A percentile compares a stretch with the other conserved stretches of the same genome.
phyloP scores from a whole-genome alignment of 2,797 vertebrate genomes.

The Vireo griseus region DNA sequence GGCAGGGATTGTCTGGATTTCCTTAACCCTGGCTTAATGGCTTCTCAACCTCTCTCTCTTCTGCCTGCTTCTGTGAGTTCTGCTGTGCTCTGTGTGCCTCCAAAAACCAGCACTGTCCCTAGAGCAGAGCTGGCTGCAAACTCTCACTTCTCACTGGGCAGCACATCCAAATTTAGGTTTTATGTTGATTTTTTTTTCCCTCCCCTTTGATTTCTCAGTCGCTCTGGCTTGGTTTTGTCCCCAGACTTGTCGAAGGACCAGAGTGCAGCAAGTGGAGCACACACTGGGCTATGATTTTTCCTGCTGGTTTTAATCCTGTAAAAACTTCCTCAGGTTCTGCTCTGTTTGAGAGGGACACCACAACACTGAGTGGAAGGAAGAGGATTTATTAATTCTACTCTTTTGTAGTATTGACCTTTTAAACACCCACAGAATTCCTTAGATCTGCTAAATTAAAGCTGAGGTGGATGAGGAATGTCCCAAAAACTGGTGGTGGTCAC shows the following conservation, averaged over 20 bases:
- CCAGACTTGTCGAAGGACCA: not conserved
- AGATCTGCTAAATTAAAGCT: not conserved
- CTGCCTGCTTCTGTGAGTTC: not conserved
- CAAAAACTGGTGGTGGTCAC: not conserved
- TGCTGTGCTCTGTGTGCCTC: not conserved
- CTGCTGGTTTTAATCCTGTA: not conserved
- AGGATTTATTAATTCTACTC: not conserved
- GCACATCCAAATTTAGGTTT: not conserved
- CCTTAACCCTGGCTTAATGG: not conserved
- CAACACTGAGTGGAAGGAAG: not conserved
- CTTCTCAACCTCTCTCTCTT: not conserved
- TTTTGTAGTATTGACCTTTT: not conserved
- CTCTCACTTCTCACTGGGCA: not conserved
- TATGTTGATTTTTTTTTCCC: not conserved
- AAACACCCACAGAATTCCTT: not conserved
- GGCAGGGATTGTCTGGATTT: slow-evolving; percentile 7
- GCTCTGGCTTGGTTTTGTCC: not conserved
- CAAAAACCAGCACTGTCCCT: not conserved
- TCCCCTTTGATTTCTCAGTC: not conserved
- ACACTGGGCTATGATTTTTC: accelerated
- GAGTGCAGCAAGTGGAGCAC: not conserved
- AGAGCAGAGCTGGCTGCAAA: not conserved
- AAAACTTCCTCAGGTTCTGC: not conserved
- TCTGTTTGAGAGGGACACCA: not conserved
- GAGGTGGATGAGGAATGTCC: not conserved